These are phyloP conservation scores for Pavo muticus DNA, from an alignment of 2,113 vertebrate genomes.

Conservation along the genomic window DNA sequence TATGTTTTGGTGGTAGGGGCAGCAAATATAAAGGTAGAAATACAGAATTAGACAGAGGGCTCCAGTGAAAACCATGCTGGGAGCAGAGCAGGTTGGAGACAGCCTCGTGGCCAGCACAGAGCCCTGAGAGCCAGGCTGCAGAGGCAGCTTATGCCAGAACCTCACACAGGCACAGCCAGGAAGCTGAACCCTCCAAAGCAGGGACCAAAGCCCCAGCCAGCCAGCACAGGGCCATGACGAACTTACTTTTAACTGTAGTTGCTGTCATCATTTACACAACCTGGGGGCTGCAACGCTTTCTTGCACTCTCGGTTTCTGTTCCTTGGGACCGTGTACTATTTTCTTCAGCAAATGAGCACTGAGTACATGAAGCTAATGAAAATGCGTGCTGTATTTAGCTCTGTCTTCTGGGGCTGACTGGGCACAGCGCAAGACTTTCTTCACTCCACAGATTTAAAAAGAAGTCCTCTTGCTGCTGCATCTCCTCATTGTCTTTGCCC, in stretches of 20 bases:
- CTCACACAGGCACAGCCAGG: background rate
- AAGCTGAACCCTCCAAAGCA: background rate
- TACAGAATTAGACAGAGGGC: background rate
- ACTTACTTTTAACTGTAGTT: background rate
- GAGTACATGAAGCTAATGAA: background rate
- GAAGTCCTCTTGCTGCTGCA: background rate
- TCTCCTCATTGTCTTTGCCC: background rate
- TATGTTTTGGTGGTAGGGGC: background rate
- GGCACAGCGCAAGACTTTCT: background rate
- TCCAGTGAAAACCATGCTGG: background rate
- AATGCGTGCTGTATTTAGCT: background rate
- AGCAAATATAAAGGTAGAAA: background rate
- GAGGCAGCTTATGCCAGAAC: background rate
- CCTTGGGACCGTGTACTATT: background rate
- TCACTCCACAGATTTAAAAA: background rate
- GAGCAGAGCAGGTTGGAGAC: background rate
- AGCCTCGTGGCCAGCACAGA: background rate
- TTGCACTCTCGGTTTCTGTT: background rate
- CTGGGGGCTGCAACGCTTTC: background rate
- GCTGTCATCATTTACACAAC: background rate
- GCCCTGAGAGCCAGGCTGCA: background rate
- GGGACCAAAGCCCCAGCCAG: fast-evolving
- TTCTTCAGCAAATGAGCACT: background rate
- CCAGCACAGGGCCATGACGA: background rate
- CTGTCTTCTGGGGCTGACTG: background rate